Evolutionary conservation across 2,888 invertebrate species (phyloP).

Genomic region (Meteorus cinctellus): DNA sequence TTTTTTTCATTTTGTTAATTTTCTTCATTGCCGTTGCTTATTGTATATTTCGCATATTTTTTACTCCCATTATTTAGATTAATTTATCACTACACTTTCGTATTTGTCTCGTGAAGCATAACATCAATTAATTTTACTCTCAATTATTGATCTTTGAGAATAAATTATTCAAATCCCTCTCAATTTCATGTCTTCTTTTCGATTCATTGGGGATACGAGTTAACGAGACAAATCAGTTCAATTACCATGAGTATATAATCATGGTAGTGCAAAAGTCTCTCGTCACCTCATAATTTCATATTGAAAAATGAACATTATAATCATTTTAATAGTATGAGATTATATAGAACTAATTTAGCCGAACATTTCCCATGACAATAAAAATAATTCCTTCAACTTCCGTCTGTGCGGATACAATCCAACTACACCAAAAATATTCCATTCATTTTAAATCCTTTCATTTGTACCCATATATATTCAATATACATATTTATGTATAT

Average conservation of each 20-base stretch:
- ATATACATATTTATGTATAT: not conserved
- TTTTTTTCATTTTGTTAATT: conserved; percentile 9
- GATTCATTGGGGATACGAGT: conserved; percentile 1
- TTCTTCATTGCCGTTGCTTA: conserved; percentile 22
- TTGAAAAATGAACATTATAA: not conserved
- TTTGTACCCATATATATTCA: not conserved
- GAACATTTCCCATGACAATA: conserved; percentile 43
- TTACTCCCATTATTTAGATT: conserved; percentile 25
- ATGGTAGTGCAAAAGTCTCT: conserved; percentile 12
- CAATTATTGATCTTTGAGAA: not conserved
- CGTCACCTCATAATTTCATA: not conserved
- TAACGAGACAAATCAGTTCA: conserved; percentile 17
- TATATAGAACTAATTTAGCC: conserved; percentile 1
- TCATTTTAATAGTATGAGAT: not conserved
- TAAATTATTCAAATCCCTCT: not conserved
- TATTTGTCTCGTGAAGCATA: conserved; percentile 12
- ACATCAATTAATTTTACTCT: not conserved
- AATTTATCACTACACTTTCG: conserved; percentile 9
- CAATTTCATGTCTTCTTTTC: conserved; percentile 7
- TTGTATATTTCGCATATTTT: conserved; percentile 41
- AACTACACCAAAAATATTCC: conserved; percentile 50
- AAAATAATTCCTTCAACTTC: conserved; percentile 56
- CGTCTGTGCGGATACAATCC: conserved; percentile 62
- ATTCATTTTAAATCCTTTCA: conserved; percentile 18
- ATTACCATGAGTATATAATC: conserved; percentile 20